Evolutionary conservation across 2,113 vertebrate genomes (phyloP).

Genomic region (Alligator mississippiensis): DNA sequence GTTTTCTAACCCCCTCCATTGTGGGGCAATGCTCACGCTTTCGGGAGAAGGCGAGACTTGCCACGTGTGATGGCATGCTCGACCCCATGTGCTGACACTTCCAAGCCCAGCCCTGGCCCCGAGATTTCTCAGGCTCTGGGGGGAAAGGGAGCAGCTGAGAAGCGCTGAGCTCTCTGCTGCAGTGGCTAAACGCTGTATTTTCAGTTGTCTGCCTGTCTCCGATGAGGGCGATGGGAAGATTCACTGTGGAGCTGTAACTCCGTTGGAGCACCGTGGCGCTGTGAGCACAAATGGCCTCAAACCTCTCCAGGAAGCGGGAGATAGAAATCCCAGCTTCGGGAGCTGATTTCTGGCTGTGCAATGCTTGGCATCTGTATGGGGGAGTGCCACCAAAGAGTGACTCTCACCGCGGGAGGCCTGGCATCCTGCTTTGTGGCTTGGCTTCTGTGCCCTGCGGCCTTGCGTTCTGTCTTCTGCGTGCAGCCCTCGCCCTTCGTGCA

Average conservation of each 20-base stretch:
- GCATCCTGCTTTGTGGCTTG: rapidly evolving
- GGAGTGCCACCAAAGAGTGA: too few relatives aligned
- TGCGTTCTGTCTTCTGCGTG: background rate
- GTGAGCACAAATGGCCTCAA: background rate
- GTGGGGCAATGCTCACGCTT: background rate
- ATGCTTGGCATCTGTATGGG: background rate
- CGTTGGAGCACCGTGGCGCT: background rate
- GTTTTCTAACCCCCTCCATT: background rate
- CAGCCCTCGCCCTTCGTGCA: background rate
- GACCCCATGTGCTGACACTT: background rate
- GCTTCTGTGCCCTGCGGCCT: background rate
- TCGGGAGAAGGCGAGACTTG: background rate
- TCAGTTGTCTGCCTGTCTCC: background rate
- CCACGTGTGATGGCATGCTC: background rate
- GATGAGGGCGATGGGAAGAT: background rate
- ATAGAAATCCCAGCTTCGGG: background rate
- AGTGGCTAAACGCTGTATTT: rapidly evolving
- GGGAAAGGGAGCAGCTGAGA: background rate
- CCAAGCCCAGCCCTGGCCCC: background rate
- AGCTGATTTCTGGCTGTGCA: background rate
- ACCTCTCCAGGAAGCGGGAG: background rate
- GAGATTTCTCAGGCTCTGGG: background rate
- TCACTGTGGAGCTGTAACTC: background rate
- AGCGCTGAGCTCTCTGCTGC: background rate
- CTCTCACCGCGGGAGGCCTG: background rate